Evolutionary conservation across 2,888 invertebrate species (phyloP).

Genomic region (Asteroscopus sphinx): DNA sequence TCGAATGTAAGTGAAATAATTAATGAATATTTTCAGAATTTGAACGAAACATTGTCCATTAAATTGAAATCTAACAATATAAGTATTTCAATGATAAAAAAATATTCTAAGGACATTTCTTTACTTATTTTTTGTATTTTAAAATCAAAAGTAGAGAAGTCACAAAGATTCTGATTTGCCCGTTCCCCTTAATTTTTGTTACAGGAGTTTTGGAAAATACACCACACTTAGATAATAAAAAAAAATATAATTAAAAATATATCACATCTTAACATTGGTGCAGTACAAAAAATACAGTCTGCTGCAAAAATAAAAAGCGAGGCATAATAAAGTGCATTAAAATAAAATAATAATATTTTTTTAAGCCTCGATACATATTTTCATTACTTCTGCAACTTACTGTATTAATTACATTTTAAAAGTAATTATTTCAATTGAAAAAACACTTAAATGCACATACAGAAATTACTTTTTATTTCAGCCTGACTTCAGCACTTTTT

Average conservation of each 20-base stretch:
- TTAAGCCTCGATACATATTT: conserved; percentile 21
- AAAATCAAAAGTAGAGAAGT: not conserved
- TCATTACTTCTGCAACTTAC: conserved; percentile 46
- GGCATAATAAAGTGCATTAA: conserved; percentile 11
- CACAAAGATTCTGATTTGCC: conserved; percentile 22
- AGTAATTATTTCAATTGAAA: not conserved
- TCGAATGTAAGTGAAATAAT: too few species aligned
- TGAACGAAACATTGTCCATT: too few species aligned
- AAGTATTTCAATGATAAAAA: too few species aligned
- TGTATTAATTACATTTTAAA: conserved; percentile 22
- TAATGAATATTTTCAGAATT: too few species aligned
- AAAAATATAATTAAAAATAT: conserved; percentile 43
- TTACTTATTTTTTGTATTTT: too few species aligned
- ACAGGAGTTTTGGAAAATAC: conserved; percentile 32
- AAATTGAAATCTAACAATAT: too few species aligned
- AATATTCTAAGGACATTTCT: not conserved
- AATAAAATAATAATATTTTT: conserved; percentile 1
- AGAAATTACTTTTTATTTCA: conserved; percentile 32
- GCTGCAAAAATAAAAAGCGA: conserved; percentile 42
- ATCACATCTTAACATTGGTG: conserved; percentile 42
- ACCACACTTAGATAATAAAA: conserved; percentile 53
- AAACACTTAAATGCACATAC: not conserved
- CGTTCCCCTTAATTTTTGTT: conserved; percentile 39
- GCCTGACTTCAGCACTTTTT: too few species aligned
- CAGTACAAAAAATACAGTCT: conserved; percentile 43